Evolutionary conservation across 2,888 invertebrate genomes (phyloP).

Genomic region (Pollenia labialis): DNA sequence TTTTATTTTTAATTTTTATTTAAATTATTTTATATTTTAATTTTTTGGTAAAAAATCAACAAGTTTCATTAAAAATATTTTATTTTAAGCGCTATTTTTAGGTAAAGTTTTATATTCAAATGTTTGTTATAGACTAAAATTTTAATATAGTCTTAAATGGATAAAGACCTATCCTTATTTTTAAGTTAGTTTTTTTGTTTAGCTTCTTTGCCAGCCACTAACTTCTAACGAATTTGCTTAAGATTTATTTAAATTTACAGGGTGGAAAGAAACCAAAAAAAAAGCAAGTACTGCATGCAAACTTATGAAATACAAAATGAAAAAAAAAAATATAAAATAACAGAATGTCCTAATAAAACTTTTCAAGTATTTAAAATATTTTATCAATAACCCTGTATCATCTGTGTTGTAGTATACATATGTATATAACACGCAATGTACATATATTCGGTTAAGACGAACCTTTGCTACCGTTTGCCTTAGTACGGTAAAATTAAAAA

Average conservation of each 20-base stretch:
- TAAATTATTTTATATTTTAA: not conserved
- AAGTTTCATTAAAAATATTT: slow-evolving; percentile 55
- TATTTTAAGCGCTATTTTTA: slow-evolving; percentile 30
- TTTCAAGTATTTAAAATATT: not conserved
- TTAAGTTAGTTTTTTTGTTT: slow-evolving; percentile 17
- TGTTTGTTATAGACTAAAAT: slow-evolving; percentile 66
- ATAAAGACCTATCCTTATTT: slow-evolving; percentile 65
- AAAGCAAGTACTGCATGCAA: not conserved
- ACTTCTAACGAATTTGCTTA: slow-evolving; percentile 59
- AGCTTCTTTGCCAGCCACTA: slow-evolving; percentile 42
- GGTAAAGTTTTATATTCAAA: slow-evolving; percentile 62
- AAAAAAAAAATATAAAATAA: not conserved
- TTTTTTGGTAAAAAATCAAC: slow-evolving; percentile 40
- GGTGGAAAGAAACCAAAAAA: slow-evolving; percentile 29
- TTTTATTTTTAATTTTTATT: slow-evolving; percentile 10
- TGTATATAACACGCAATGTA: not conserved
- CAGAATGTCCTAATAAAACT: not conserved
- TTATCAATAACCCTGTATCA: slow-evolving; percentile 35
- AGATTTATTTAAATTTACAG: slow-evolving; percentile 72
- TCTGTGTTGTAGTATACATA: not conserved
- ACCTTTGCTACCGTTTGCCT: too few relatives aligned
- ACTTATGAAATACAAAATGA: not conserved
- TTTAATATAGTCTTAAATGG: slow-evolving; percentile 49
- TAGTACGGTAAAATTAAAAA: too few relatives aligned
- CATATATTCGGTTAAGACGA: too few relatives aligned